Conservation (phyloP, 2,797 vertebrate genomes). For the Choloepus didactylus region DNA sequence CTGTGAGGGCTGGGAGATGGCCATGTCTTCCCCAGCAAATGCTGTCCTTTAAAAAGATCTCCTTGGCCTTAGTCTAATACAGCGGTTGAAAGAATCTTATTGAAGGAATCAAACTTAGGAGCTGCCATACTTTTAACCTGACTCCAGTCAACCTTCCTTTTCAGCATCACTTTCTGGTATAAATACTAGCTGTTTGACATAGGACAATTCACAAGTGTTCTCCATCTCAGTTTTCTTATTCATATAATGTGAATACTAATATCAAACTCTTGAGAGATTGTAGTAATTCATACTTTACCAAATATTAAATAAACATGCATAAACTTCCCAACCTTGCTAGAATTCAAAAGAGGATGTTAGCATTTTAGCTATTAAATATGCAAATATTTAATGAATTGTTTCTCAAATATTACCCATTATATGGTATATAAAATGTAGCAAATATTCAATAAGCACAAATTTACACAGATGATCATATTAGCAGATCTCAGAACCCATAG, state of each 20-base stretch:
- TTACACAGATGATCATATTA: neutral
- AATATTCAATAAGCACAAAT: neutral
- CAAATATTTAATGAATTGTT: neutral
- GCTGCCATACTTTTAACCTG: neutral
- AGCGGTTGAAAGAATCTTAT: neutral
- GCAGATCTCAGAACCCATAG: neutral
- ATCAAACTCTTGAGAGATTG: neutral
- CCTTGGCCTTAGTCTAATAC: neutral
- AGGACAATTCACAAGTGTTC: neutral
- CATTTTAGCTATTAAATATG: slow-evolving; percentile 2
- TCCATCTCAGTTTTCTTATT: neutral
- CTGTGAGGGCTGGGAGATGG: too few species aligned
- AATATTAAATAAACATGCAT: neutral
- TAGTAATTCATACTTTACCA: neutral
- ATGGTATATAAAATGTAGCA: neutral
- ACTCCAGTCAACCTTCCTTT: neutral
- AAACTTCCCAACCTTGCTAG: neutral
- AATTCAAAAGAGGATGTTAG: neutral
- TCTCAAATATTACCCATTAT: neutral
- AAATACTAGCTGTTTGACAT: neutral
- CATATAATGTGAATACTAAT: neutral
- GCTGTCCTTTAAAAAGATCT: neutral
- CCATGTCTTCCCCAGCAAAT: neutral
- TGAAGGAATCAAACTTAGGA: neutral
- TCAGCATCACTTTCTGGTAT: neutral